Percentiles rank a stretch among this genome's conserved stretches.
Conservation (phyloP, 2,888 invertebrate genomes). For the Seladonia tumulorum region DNA sequence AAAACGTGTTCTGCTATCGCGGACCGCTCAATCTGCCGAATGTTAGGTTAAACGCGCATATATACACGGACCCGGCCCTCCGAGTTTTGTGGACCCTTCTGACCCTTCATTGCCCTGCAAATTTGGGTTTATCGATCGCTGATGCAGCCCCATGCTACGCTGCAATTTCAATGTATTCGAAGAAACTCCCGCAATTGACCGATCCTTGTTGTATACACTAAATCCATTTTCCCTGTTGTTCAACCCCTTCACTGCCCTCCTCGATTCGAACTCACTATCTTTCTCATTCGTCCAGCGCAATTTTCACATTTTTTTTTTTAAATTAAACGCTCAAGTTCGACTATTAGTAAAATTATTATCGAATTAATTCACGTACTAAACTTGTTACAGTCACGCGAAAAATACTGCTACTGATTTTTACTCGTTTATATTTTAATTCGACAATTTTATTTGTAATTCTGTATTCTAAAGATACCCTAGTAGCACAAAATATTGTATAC, state of each 20-base stretch:
- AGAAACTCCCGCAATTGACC: conserved; percentile 48
- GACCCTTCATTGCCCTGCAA: conserved; percentile 66
- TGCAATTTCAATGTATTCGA: conserved; percentile 62
- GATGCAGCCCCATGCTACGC: conserved; percentile 65
- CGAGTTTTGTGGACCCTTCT: conserved; percentile 67
- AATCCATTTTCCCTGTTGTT: background rate
- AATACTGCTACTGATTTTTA: background rate
- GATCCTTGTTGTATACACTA: conserved; percentile 11
- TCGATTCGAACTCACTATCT: background rate
- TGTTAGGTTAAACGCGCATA: conserved; percentile 67
- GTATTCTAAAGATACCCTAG: too few species aligned
- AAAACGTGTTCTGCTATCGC: conserved; percentile 69
- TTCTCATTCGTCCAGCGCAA: background rate
- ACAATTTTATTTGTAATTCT: background rate
- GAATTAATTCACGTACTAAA: background rate
- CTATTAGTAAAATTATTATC: background rate
- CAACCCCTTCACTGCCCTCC: background rate
- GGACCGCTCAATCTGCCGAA: conserved; percentile 62
- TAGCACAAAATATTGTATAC: too few species aligned
- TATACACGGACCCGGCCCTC: conserved; percentile 56
- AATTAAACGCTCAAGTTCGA: background rate
- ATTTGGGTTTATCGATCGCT: conserved; percentile 72
- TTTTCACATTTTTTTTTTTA: background rate
- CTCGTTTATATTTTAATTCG: background rate
- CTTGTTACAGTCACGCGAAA: background rate